These are phyloP conservation scores for Mobula hypostoma DNA, from an alignment of 2,113 vertebrate genomes.

Conservation along the genomic window DNA sequence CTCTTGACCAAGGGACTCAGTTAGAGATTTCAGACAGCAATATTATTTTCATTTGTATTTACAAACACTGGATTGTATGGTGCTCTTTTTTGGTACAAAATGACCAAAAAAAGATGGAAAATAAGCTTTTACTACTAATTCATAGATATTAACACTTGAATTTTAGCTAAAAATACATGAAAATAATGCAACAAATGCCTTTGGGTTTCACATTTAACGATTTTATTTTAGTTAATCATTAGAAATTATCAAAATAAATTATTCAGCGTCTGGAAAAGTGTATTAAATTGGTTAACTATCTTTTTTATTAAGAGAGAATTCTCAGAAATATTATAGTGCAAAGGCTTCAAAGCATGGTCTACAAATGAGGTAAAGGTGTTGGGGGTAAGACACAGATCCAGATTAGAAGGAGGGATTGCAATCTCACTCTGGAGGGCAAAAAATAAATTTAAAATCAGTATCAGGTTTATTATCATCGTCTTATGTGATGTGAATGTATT, in stretches of 20 bases:
- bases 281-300: too few species aligned
- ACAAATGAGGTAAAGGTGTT: too few species aligned
- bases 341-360: too few species aligned
- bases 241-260: background rate
- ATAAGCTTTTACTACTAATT: background rate
- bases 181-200: background rate
- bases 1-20: background rate
- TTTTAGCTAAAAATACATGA: background rate
- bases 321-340: too few species aligned
- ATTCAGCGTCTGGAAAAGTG: too few species aligned
- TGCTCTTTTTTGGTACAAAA: background rate
- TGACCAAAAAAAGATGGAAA: background rate
- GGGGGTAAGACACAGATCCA: too few species aligned
- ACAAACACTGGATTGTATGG: background rate
- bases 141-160: background rate
- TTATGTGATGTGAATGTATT: too few species aligned
- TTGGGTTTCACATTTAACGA: background rate
- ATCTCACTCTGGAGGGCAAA: too few species aligned
- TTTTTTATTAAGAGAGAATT: background rate
- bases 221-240: background rate
- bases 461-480: too few species aligned
- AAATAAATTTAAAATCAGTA: too few species aligned
- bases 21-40: background rate
- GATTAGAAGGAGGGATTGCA: too few species aligned
- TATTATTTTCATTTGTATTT: slow-evolving; percentile 4